These are phyloP conservation scores for Nematopogon swammerdamellus DNA, from an alignment of 2,888 invertebrate species.

Conservation along the genomic window DNA sequence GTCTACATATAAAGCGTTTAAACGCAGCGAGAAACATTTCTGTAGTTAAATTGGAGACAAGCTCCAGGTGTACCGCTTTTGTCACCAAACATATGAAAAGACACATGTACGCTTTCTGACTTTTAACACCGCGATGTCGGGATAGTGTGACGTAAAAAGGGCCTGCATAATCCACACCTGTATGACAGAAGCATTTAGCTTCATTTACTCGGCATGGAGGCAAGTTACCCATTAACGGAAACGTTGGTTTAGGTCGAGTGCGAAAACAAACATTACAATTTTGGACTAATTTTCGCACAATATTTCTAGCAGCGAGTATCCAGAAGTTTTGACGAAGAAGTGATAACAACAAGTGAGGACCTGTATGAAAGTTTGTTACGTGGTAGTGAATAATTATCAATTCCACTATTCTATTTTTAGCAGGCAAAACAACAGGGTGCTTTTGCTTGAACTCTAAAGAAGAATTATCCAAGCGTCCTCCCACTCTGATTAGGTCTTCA, in stretches of 20 bases:
- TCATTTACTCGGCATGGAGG: conserved; percentile 4
- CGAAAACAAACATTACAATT: conserved; percentile 5
- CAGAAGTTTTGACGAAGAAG: too few species aligned
- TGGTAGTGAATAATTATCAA: too few species aligned
- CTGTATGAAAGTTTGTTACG: too few species aligned
- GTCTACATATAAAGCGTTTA: conserved; percentile 3
- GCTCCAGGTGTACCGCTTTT: conserved; percentile 6
- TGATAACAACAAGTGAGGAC: too few species aligned
- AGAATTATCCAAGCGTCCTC: too few species aligned
- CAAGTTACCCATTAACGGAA: conserved; percentile 4
- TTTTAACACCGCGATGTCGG: conserved; percentile 1
- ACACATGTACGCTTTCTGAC: conserved; percentile 4
- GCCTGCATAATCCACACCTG: conserved; percentile 8
- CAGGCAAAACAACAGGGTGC: too few species aligned
- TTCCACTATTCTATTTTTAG: too few species aligned
- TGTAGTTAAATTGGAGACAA: conserved; percentile 4
- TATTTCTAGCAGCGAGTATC: too few species aligned
- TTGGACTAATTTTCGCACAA: too few species aligned
- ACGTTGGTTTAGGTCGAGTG: not conserved
- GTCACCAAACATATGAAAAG: conserved; percentile 6
- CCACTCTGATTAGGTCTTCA: too few species aligned
- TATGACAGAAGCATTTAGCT: conserved; percentile 4
- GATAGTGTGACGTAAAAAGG: conserved; percentile 3
- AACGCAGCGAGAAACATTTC: conserved; percentile 1
- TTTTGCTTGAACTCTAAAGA: too few species aligned